Evolutionary conservation across 2,113 vertebrate genomes (phyloP).

Genomic region (Epinephelus cyanopodus): DNA sequence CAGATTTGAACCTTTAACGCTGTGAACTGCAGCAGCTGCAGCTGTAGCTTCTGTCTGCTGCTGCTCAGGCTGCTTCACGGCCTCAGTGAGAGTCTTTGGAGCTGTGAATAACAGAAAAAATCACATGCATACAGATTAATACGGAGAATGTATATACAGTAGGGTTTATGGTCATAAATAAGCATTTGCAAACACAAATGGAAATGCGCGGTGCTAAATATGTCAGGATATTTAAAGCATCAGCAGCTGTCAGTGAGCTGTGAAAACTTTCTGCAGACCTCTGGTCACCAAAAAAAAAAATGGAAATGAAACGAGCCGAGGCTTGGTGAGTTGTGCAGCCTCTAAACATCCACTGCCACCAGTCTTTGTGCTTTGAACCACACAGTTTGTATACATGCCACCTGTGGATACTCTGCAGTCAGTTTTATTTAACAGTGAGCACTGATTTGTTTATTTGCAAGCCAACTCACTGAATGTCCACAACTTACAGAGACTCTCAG

Average conservation of each 20-base stretch:
- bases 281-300: neutral
- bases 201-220: neutral
- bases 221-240: slow-evolving; percentile 5
- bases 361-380: no score
- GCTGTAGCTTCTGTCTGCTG: neutral
- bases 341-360: neutral
- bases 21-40: neutral
- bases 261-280: neutral
- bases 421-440: no score
- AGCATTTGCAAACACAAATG: no score
- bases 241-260: neutral
- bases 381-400: no score
- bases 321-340: no score
- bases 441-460: no score
- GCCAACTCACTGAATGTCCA: no score
- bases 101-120: neutral
- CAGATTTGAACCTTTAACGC: neutral
- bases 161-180: no score
- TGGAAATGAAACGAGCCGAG: neutral
- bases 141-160: neutral
- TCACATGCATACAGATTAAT: neutral
- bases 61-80: slow-evolving; percentile 8
- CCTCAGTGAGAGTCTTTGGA: neutral
- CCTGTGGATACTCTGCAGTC: no score
- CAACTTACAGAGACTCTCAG: neutral